Conservation (phyloP, 2,113 vertebrate species). For the Pseudorectes ferrugineus region DNA sequence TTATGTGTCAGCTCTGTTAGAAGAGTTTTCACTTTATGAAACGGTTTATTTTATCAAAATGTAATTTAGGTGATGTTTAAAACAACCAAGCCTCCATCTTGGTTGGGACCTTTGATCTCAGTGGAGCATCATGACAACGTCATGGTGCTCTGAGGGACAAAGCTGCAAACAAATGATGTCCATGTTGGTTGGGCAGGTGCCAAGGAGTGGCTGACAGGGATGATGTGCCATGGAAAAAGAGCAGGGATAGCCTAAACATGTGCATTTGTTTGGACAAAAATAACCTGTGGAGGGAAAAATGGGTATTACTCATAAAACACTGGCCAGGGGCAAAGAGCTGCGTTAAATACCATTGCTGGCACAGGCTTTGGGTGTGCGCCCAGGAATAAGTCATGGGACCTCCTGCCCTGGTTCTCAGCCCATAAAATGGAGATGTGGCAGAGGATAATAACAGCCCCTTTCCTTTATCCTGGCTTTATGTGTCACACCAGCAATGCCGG, state of each 20-base stretch:
- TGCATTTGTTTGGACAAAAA: not conserved
- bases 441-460: not conserved
- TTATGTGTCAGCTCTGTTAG: not conserved
- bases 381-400: conserved; percentile 15
- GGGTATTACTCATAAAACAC: not conserved
- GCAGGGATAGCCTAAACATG: not conserved
- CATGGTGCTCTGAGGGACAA: not conserved
- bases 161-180: not conserved
- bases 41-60: not conserved
- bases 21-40: not conserved
- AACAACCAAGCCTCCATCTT: not conserved
- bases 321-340: not conserved
- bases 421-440: not conserved
- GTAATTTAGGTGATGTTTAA: not conserved
- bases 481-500: not conserved
- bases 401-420: conserved; percentile 24
- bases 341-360: conserved; percentile 21
- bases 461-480: conserved; percentile 13
- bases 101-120: not conserved
- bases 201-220: not conserved
- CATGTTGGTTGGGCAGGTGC: rapidly evolving
- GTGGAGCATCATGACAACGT: not conserved
- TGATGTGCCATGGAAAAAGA: not conserved
- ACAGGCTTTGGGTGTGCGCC: not conserved
- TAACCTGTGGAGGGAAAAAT: not conserved